Base-by-base conservation (phyloP, 2,797 vertebrate genomes). In the Hemitrygon akajei region DNA sequence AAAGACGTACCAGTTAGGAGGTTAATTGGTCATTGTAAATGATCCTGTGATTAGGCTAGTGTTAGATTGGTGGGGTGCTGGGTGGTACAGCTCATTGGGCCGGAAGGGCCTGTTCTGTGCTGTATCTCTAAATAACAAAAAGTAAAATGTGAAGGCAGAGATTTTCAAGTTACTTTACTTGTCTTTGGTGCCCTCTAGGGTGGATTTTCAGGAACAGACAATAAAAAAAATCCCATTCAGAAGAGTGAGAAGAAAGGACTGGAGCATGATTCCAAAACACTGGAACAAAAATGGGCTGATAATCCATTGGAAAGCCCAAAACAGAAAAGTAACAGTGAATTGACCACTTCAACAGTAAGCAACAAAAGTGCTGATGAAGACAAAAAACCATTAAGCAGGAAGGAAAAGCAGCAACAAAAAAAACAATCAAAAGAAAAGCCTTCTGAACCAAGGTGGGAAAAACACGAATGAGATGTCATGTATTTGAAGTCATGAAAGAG, bases 131-230 rank as follows among this genome's bases (percentile, higher is more conserved):
- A 47, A 47, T 47, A 47, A 47, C 47, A 47, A 47, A 47, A 47
- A 47, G 47, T 47, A 47, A 47, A 47, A 47, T 47, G 47, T 47
- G 47, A 10, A 58, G 47, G n/a, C 86, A 89, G 11, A 1, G 16
- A 27, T 30, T 4, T 89, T 89, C 63, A 69, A 0, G 34, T 80
- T 5, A 80, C 14, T 80, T 79, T 4, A 69, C 20, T 25, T 89
- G 9, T 87, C 14, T 87, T 87, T 87, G 58, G 84, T 89, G 86
- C 14, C 60, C n/a, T 66, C 86, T 63, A 89, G 86, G 86, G n/a
- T 89, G 7, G 37, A 89, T n/a, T 1, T 37, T 60, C 47, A 60
- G 25, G 11, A 58, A 60, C 82, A 14, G 63, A 11, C 37, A 7
- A 69, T 34, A 63, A 87, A 87, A 60, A n/a, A 58, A 87, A 63